phyloP scores from a whole-genome alignment of 2,888 invertebrate species.

The Diloba caeruleocephala region DNA sequence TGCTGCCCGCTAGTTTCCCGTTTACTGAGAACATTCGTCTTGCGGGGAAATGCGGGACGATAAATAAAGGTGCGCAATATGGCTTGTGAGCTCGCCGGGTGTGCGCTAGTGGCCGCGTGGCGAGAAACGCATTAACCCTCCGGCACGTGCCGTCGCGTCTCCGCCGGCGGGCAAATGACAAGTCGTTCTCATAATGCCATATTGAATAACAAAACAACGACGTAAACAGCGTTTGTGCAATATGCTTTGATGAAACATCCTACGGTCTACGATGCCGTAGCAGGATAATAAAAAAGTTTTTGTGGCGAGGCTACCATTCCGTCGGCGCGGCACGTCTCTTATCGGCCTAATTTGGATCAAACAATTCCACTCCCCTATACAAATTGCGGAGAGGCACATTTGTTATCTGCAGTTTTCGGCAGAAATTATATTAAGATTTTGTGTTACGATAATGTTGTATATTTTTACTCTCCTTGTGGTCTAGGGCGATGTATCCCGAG shows the following conservation, averaged over 20 bases:
- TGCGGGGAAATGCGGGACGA: conserved; percentile 68
- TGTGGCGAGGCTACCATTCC: conserved; percentile 68
- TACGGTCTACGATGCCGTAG: conserved; percentile 54
- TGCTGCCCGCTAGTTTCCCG: conserved; percentile 70
- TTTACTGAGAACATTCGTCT: conserved; percentile 75
- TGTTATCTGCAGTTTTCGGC: conserved; percentile 84
- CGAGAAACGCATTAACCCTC: conserved; percentile 64
- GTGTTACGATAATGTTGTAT: conserved; percentile 81
- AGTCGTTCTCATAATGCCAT: conserved; percentile 62
- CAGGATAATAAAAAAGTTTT: conserved; percentile 79
- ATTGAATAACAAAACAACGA: conserved; percentile 61
- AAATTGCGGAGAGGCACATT: conserved; percentile 82
- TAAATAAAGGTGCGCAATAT: conserved; percentile 79
- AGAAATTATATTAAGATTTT: conserved; percentile 87
- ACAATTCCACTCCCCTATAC: conserved; percentile 82
- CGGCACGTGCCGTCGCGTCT: conserved; percentile 54
- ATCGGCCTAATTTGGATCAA: conserved; percentile 86
- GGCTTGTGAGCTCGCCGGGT: conserved; percentile 55
- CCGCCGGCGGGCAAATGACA: conserved; percentile 61
- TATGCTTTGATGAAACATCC: conserved; percentile 62
- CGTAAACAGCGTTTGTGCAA: conserved; percentile 60
- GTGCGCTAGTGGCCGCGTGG: conserved; percentile 51
- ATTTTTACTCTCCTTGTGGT: conserved; percentile 76
- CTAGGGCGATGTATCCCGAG: conserved; percentile 67
- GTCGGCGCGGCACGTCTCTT: conserved; percentile 76